Evolutionary conservation across 2,888 invertebrate species (phyloP).

Genomic region (Agriopis aurantiaria): DNA sequence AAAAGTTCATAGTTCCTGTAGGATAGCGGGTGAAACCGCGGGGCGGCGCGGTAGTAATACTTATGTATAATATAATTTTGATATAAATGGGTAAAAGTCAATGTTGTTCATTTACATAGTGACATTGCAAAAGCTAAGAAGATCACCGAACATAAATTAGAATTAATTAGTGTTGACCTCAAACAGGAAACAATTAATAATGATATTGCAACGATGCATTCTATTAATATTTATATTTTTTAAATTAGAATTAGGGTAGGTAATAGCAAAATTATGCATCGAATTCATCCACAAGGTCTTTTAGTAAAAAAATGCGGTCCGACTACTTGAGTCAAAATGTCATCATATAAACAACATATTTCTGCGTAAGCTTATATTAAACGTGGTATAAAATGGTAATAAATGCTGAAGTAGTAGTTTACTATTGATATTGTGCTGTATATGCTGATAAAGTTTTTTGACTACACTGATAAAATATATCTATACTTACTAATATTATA

Average conservation of each 20-base stretch:
- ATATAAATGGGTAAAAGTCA: not conserved
- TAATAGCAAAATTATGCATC: slow-evolving; percentile 5
- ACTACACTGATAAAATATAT: too few relatives aligned
- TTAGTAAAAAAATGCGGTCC: slow-evolving; percentile 20
- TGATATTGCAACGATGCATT: slow-evolving; percentile 21
- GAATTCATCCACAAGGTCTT: slow-evolving; percentile 21
- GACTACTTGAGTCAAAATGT: slow-evolving; percentile 20
- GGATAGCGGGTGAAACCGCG: too few relatives aligned
- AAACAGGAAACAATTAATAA: slow-evolving; percentile 20
- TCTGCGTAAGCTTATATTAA: not conserved
- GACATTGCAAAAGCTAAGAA: slow-evolving; percentile 9
- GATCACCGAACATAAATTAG: slow-evolving; percentile 10
- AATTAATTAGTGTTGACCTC: slow-evolving; percentile 26
- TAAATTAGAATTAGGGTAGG: not conserved
- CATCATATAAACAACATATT: not conserved
- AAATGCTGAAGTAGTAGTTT: too few relatives aligned
- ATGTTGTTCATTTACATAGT: not conserved
- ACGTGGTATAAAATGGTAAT: too few relatives aligned
- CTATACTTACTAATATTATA: too few relatives aligned
- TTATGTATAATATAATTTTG: too few relatives aligned
- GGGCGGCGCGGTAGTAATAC: too few relatives aligned
- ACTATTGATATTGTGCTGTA: too few relatives aligned
- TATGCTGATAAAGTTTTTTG: too few relatives aligned
- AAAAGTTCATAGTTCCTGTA: too few relatives aligned
- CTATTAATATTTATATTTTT: slow-evolving; percentile 16